A percentile compares a stretch with the other conserved stretches of the same genome.
Conservation (phyloP, 2,888 invertebrate species). For the Ennomos fuscantarius region DNA sequence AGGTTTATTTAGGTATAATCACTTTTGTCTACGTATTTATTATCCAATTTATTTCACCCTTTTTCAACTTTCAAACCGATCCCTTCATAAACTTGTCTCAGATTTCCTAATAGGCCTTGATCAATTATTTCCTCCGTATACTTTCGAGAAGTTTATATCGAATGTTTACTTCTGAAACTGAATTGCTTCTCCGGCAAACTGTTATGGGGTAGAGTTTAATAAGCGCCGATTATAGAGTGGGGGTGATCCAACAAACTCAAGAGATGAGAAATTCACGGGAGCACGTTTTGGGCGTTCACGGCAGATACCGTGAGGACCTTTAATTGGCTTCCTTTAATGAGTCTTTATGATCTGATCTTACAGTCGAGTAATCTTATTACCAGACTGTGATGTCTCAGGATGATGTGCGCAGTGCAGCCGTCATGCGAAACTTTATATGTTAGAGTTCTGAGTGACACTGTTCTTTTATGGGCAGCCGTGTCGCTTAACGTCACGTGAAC, state of each 20-base stretch:
- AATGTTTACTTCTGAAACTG: conserved; percentile 64
- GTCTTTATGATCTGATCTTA: too few species aligned
- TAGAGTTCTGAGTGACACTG: too few species aligned
- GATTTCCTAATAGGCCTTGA: conserved; percentile 34
- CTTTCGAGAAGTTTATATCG: conserved; percentile 48
- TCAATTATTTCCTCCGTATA: conserved; percentile 34
- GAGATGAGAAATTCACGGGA: conserved; percentile 44
- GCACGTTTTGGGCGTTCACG: conserved; percentile 3
- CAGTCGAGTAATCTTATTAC: too few species aligned
- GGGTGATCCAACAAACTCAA: conserved; percentile 50
- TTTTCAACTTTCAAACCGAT: conserved; percentile 21
- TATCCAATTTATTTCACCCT: conserved; percentile 25
- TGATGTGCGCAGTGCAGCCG: too few species aligned
- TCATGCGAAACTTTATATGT: too few species aligned
- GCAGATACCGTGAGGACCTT: too few species aligned
- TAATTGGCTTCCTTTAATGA: too few species aligned
- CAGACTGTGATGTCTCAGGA: too few species aligned
- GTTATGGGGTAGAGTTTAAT: conserved; percentile 66
- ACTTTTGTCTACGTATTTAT: too few species aligned
- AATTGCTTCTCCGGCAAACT: conserved; percentile 59
- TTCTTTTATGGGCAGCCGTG: too few species aligned
- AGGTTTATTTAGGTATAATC: too few species aligned
- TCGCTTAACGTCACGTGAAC: too few species aligned
- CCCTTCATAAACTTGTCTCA: conserved; percentile 35
- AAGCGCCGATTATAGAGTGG: conserved; percentile 69